Conservation (phyloP, 2,797 vertebrate genomes). For the Labroides dimidiatus region DNA sequence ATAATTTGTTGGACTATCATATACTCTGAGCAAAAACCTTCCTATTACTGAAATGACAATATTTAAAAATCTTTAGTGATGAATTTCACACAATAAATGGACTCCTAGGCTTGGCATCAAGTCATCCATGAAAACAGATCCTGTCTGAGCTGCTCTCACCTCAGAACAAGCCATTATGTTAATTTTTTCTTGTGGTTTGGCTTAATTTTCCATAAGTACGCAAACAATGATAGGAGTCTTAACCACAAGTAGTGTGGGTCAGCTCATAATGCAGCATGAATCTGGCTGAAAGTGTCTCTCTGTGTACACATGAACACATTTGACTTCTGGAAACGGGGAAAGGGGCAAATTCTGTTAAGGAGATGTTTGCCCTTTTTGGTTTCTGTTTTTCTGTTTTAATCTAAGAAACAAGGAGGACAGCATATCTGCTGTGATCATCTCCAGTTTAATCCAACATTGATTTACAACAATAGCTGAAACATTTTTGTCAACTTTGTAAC, state of each 20-base stretch:
- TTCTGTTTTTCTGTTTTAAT: too few species aligned
- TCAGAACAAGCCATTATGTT: conserved; percentile 27
- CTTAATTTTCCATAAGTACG: conserved; percentile 14
- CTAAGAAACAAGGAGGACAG: too few species aligned
- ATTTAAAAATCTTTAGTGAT: conserved; percentile 44
- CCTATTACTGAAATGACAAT: conserved; percentile 36
- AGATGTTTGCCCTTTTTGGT: too few species aligned
- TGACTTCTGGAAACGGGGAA: not conserved
- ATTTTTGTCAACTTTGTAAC: too few species aligned
- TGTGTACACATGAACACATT: not conserved
- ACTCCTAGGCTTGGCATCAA: conserved; percentile 27
- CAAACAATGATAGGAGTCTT: conserved; percentile 28
- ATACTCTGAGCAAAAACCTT: not conserved
- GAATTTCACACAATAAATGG: conserved; percentile 41
- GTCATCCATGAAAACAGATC: conserved; percentile 46
- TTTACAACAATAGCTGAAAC: too few species aligned
- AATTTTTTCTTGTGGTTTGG: conserved; percentile 20
- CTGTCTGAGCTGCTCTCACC: conserved; percentile 29
- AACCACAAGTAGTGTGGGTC: conserved; percentile 16
- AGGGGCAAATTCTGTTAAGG: too few species aligned
- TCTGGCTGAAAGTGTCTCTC: conserved; percentile 32
- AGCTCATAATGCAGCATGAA: conserved; percentile 16
- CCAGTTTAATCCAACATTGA: too few species aligned
- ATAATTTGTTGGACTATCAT: conserved; percentile 23
- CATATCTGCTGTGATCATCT: too few species aligned